Conservation (phyloP, 2,888 invertebrate species). For the Brenthis daphne region DNA sequence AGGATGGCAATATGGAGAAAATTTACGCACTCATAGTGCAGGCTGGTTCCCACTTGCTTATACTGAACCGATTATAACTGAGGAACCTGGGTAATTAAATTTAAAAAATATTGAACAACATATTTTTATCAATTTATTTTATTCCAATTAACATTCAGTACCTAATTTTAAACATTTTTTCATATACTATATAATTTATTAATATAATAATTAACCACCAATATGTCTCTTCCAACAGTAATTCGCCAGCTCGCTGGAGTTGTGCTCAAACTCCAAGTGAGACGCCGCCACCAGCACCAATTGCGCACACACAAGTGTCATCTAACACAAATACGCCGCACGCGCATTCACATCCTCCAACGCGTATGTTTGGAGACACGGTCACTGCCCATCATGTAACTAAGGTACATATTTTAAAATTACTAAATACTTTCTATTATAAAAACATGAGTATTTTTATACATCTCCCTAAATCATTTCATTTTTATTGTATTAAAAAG, state of each 20-base stretch:
- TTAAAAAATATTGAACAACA: neutral
- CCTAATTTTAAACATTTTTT: neutral
- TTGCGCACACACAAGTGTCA: slow-evolving; percentile 67
- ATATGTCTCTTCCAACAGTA: slow-evolving; percentile 45
- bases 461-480: too few relatives aligned
- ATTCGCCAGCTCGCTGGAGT: slow-evolving; percentile 77
- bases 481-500: too few relatives aligned
- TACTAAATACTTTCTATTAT: neutral
- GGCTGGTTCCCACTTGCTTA: slow-evolving; percentile 99
- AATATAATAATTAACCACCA: neutral
- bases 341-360: slow-evolving; percentile 79
- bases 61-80: slow-evolving; percentile 90
- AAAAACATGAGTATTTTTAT: too few relatives aligned
- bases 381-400: slow-evolving; percentile 75
- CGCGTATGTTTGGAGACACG: slow-evolving; percentile 89
- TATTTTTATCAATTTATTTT: too few relatives aligned
- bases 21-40: slow-evolving; percentile 93
- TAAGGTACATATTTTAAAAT: slow-evolving; percentile 54
- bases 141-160: too few relatives aligned
- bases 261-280: slow-evolving; percentile 70
- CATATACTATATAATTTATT: neutral
- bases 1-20: slow-evolving; percentile 99
- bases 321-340: slow-evolving; percentile 63
- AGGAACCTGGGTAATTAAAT: slow-evolving; percentile 81
- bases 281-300: slow-evolving; percentile 72